Conservation (phyloP, 2,113 vertebrate species). For the Cyprinus carpio region DNA sequence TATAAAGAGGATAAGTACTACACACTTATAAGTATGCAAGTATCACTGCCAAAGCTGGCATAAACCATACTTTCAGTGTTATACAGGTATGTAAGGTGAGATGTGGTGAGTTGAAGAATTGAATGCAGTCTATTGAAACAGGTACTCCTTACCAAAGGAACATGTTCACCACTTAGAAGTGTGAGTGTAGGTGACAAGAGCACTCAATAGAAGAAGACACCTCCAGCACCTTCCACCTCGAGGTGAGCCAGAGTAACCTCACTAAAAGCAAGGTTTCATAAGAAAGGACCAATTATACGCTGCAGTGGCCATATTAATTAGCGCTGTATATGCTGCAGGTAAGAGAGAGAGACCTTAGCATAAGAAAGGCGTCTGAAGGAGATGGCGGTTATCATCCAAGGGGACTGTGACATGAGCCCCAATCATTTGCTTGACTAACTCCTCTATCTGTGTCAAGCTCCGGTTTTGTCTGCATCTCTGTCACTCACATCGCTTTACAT, state of each 20-base stretch:
- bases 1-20: too few species aligned
- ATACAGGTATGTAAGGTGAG: not conserved
- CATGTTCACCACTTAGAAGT: not conserved
- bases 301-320: slow-evolving; percentile 80
- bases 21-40: not conserved
- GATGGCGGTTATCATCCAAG: slow-evolving; percentile 36
- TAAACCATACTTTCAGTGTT: not conserved
- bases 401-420: slow-evolving; percentile 43
- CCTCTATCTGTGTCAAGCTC: slow-evolving; percentile 43
- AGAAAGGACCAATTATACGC: slow-evolving; percentile 81
- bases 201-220: slow-evolving; percentile 56
- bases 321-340: slow-evolving; percentile 54
- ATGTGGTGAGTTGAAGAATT: too few species aligned
- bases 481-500: slow-evolving; percentile 29
- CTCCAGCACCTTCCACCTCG: slow-evolving; percentile 67
- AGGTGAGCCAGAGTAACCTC: slow-evolving; percentile 69
- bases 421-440: slow-evolving; percentile 53
- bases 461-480: slow-evolving; percentile 46
- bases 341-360: slow-evolving; percentile 7
- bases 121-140: not conserved
- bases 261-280: slow-evolving; percentile 62
- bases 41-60: not conserved
- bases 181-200: slow-evolving; percentile 18
- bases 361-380: slow-evolving; percentile 36
- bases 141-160: not conserved